Conservation (phyloP, 2,888 invertebrate genomes). For the Epirrita christyi region DNA sequence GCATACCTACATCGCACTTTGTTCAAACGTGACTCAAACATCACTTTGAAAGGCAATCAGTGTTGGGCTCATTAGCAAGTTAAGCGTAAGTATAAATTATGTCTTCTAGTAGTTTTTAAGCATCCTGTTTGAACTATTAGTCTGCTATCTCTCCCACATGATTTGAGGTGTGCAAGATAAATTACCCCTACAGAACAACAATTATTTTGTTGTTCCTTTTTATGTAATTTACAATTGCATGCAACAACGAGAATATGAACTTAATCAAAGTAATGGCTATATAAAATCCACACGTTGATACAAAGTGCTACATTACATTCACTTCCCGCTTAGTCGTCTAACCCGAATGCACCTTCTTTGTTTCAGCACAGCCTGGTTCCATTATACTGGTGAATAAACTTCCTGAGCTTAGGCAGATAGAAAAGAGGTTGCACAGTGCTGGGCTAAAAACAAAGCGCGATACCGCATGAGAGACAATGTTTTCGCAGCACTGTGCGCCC, state of each 20-base stretch:
- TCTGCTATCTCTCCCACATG: background rate
- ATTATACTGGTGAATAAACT: constrained; percentile 68
- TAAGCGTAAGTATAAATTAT: constrained; percentile 13
- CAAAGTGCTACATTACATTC: constrained; percentile 50
- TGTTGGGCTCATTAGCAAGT: constrained; percentile 25
- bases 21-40: constrained; percentile 37
- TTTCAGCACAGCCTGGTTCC: constrained; percentile 59
- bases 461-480: constrained; percentile 68
- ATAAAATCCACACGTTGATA: constrained; percentile 28
- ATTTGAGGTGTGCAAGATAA: background rate
- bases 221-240: constrained; percentile 11
- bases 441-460: constrained; percentile 67
- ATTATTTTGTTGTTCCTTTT: background rate
- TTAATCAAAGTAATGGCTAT: constrained; percentile 68
- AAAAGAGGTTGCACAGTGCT: constrained; percentile 62
- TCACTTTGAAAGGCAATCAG: constrained; percentile 29
- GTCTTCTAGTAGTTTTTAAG: constrained; percentile 13
- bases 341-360: constrained; percentile 73
- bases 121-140: constrained; percentile 19
- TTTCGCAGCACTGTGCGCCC: constrained; percentile 65
- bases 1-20: constrained; percentile 40
- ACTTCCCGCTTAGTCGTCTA: constrained; percentile 60
- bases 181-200: background rate
- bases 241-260: constrained; percentile 22
- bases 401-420: constrained; percentile 63